phyloP scores from a whole-genome alignment of 2,113 vertebrate genomes.

The Gadus chalcogrammus region DNA sequence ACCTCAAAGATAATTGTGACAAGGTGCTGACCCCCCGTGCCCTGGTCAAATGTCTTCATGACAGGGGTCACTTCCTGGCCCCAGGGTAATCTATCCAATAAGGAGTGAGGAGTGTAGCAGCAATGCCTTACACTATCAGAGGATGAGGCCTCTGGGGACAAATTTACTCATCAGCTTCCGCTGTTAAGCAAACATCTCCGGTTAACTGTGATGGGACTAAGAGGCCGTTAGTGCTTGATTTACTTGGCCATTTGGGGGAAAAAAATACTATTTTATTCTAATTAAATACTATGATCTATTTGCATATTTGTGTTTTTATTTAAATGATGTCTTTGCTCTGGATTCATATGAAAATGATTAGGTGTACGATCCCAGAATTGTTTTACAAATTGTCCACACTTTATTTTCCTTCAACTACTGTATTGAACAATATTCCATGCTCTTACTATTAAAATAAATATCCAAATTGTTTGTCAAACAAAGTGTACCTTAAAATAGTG shows the following conservation, averaged over 20 bases:
- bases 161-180: slow-evolving; percentile 54
- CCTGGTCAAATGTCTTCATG: slow-evolving; percentile 55
- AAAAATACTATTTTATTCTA: neutral
- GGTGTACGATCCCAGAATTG: no score
- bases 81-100: slow-evolving; percentile 48
- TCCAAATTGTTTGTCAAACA: no score
- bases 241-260: neutral
- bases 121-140: slow-evolving; percentile 34
- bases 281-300: neutral
- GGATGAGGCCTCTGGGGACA: slow-evolving; percentile 25
- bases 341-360: no score
- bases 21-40: slow-evolving; percentile 46
- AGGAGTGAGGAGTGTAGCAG: slow-evolving; percentile 38
- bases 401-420: no score
- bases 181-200: slow-evolving; percentile 48
- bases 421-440: no score
- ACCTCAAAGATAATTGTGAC: slow-evolving; percentile 57
- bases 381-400: no score
- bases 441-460: no score
- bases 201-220: slow-evolving; percentile 36
- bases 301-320: neutral
- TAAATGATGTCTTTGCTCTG: neutral
- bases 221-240: neutral
- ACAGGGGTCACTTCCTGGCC: slow-evolving; percentile 48
- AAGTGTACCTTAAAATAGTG: no score